Percentiles rank a stretch among this genome's conserved stretches.
These are phyloP conservation scores for Euborellia annulipes DNA, from an alignment of 1,140 invertebrate species.

Conservation along the genomic window DNA sequence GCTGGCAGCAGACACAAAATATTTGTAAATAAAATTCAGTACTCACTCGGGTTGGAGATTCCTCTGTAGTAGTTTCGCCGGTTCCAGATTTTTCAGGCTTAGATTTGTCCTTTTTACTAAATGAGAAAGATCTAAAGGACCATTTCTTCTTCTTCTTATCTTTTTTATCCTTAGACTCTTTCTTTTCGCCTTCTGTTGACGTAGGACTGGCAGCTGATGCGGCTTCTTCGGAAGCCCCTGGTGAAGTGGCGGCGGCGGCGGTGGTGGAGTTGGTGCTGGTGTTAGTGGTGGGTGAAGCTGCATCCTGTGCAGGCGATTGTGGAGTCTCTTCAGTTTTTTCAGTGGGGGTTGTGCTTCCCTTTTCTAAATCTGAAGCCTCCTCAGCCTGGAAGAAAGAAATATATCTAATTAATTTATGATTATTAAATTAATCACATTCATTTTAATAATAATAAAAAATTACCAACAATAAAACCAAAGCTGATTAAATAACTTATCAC, in stretches of 20 bases:
- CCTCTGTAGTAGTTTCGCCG: too few relatives aligned
- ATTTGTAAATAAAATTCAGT: too few relatives aligned
- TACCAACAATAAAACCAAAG: too few relatives aligned
- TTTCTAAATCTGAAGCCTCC: too few relatives aligned
- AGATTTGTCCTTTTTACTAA: conserved; percentile 67
- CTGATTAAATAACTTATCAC: too few relatives aligned
- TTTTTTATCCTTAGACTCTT: conserved; percentile 51
- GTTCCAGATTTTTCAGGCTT: conserved; percentile 35
- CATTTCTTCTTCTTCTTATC: conserved; percentile 72
- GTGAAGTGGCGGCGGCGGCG: conserved; percentile 19
- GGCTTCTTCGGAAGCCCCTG: neutral
- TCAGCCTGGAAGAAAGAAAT: too few relatives aligned
- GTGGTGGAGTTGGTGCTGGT: conserved; percentile 31
- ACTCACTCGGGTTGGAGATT: too few relatives aligned
- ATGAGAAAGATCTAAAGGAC: conserved; percentile 70
- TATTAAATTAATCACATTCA: too few relatives aligned
- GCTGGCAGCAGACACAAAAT: too few relatives aligned
- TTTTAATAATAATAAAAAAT: too few relatives aligned
- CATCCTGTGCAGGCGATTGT: conserved; percentile 26
- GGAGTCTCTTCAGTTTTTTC: conserved; percentile 8
- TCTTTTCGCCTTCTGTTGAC: conserved; percentile 36
- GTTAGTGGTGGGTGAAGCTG: conserved; percentile 24
- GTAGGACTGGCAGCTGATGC: conserved; percentile 22
- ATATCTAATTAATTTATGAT: too few relatives aligned
- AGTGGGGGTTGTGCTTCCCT: too few relatives aligned